These are phyloP conservation scores for Hyppa rectilinea DNA, from an alignment of 2,888 invertebrate genomes.

Conservation along the genomic window DNA sequence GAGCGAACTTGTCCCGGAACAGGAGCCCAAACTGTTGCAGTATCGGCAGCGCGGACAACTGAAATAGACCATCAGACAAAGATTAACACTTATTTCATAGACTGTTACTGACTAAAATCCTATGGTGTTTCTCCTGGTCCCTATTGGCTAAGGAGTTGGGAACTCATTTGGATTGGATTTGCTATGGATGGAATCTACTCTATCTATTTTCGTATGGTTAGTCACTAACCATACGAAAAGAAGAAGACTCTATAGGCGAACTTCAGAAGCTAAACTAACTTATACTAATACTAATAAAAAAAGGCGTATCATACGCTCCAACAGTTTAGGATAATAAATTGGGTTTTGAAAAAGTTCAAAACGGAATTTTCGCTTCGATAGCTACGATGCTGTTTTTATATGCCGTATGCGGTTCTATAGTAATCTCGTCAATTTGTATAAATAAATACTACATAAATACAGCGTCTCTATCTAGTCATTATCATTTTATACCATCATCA, in stretches of 20 bases:
- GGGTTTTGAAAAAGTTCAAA: too few species aligned
- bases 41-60: constrained; percentile 92
- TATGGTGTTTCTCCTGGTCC: too few species aligned
- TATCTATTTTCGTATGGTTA: too few species aligned
- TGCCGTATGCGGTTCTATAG: not conserved
- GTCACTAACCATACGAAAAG: too few species aligned
- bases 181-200: too few species aligned
- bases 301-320: not conserved
- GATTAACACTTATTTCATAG: constrained; percentile 6
- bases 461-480: constrained; percentile 8
- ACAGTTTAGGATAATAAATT: too few species aligned
- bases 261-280: too few species aligned
- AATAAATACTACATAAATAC: not conserved
- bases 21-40: constrained; percentile 94
- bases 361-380: not conserved
- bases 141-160: not conserved
- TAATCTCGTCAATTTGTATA: not conserved
- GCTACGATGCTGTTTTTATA: not conserved
- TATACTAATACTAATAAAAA: too few species aligned
- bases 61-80: constrained; percentile 68
- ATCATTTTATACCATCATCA: constrained; percentile 23
- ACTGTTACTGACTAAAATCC: not conserved
- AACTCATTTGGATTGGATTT: too few species aligned
- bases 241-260: too few species aligned
- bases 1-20: constrained; percentile 92